Percentiles rank a stretch among this genome's conserved stretches.
phyloP scores from a whole-genome alignment of 2,797 vertebrate species.

The Dendrocincla tyrannina region DNA sequence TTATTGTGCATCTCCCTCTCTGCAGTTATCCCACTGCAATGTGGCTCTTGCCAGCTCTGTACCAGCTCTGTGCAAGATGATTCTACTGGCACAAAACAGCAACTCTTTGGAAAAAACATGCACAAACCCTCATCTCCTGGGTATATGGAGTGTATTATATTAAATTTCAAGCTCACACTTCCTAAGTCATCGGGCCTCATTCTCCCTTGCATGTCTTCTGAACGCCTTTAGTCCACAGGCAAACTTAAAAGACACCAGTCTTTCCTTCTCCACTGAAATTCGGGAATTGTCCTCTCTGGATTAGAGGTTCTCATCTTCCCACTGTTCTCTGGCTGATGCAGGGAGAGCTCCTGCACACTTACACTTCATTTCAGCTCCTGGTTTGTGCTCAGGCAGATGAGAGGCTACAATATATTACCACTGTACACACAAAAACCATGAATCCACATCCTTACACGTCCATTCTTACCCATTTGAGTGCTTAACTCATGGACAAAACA shows the following conservation, averaged over 20 bases:
- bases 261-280: neutral
- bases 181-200: neutral
- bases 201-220: neutral
- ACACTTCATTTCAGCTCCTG: neutral
- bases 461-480: neutral
- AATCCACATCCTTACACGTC: neutral
- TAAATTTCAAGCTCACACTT: neutral
- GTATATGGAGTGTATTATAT: fast-evolving
- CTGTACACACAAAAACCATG: neutral
- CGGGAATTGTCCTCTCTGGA: neutral
- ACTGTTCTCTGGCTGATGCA: neutral
- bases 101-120: neutral
- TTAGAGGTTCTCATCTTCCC: neutral
- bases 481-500: neutral
- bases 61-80: fast-evolving
- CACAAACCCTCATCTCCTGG: neutral
- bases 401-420: neutral
- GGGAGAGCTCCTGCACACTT: neutral
- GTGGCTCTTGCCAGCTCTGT: neutral
- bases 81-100: neutral
- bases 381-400: neutral
- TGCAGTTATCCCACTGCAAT: neutral
- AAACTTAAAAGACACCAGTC: neutral
- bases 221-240: neutral
- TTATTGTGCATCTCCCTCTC: neutral